A percentile compares a stretch with the other conserved stretches of the same genome.
Conservation (phyloP, 2,888 invertebrate genomes). For the Chloroclysta siterata region DNA sequence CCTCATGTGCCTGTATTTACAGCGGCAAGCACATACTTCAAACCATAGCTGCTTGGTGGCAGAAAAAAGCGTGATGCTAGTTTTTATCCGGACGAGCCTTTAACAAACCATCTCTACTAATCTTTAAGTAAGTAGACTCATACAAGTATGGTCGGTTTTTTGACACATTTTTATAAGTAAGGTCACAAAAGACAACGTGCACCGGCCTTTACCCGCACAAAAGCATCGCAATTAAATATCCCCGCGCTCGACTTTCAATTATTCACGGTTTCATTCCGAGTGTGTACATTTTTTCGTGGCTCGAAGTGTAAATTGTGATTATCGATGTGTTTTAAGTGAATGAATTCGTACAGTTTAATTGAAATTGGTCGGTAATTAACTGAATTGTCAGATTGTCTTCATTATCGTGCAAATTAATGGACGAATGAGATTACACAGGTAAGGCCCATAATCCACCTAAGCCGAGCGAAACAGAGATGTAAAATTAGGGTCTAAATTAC, state of each 20-base stretch:
- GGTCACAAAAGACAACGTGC: background rate
- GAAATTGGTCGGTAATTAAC: slow-evolving; percentile 30
- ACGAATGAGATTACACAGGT: slow-evolving; percentile 11
- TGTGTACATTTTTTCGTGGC: slow-evolving; percentile 29
- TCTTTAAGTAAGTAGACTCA: no score
- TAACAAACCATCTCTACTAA: no score
- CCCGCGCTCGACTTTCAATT: slow-evolving; percentile 29
- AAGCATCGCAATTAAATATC: slow-evolving; percentile 40
- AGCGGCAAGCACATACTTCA: no score
- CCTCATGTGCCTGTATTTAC: no score
- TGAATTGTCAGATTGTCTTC: slow-evolving; percentile 24
- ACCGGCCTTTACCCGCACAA: slow-evolving; percentile 34
- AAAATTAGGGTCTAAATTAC: background rate
- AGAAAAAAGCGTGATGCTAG: no score
- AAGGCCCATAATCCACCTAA: slow-evolving; percentile 5
- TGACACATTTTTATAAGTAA: background rate
- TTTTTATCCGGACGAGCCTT: no score
- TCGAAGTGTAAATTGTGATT: slow-evolving; percentile 35
- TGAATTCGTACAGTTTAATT: slow-evolving; percentile 28
- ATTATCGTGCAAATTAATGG: slow-evolving; percentile 19
- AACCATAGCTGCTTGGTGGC: no score
- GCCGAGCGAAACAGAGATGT: background rate
- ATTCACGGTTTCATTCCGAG: slow-evolving; percentile 24
- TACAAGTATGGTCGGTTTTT: no score
- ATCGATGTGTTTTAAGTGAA: slow-evolving; percentile 33